phyloP scores from a whole-genome alignment of 2,888 invertebrate genomes.

The Stenodera caucasica region DNA sequence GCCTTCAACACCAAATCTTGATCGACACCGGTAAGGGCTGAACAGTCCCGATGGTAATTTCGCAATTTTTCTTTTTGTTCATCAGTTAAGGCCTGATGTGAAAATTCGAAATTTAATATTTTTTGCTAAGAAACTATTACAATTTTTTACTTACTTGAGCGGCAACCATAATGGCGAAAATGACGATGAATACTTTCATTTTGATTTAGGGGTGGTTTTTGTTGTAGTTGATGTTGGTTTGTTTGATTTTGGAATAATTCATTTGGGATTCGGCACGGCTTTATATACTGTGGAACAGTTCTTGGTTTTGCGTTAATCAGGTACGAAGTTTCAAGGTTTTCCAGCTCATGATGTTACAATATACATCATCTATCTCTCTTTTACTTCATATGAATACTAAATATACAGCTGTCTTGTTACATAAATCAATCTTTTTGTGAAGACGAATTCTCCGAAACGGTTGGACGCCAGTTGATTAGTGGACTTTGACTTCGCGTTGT shows the following conservation, averaged over 20 bases:
- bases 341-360: background rate
- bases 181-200: constrained; percentile 16
- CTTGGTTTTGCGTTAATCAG: background rate
- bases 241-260: background rate
- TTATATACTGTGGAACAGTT: background rate
- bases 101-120: no score
- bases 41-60: constrained; percentile 35
- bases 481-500: no score
- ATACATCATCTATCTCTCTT: background rate
- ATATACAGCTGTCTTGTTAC: no score
- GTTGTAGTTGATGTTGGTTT: background rate
- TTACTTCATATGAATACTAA: background rate
- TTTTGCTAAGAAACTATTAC: no score
- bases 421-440: no score
- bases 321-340: background rate
- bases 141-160: constrained; percentile 10
- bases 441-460: no score
- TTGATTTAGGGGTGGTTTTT: background rate
- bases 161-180: constrained; percentile 9
- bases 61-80: constrained; percentile 39
- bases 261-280: background rate
- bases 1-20: constrained; percentile 37
- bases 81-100: constrained; percentile 37
- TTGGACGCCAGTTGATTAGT: no score
- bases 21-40: constrained; percentile 31